These are phyloP conservation scores for Bellardia bayeri DNA, from an alignment of 2,888 invertebrate genomes.

Conservation along the genomic window DNA sequence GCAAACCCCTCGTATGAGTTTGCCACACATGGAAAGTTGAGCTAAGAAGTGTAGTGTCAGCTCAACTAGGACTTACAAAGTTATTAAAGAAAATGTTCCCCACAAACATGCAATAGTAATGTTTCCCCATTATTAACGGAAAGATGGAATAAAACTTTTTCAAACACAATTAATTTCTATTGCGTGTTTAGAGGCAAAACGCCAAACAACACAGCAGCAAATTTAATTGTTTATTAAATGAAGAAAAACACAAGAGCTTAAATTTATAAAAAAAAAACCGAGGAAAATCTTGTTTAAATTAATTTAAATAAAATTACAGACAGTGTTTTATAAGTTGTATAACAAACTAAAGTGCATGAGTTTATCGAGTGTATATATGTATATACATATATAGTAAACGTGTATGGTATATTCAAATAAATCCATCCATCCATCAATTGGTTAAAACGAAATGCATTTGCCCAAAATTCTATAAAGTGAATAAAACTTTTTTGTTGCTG, in stretches of 20 bases:
- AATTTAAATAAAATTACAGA: slow-evolving; percentile 25
- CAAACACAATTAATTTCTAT: slow-evolving; percentile 73
- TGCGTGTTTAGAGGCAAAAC: slow-evolving; percentile 70
- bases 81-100: slow-evolving; percentile 62
- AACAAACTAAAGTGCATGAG: slow-evolving; percentile 37
- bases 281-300: background rate
- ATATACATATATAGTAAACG: too few species aligned
- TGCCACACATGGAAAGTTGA: background rate
- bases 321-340: too few species aligned
- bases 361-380: background rate
- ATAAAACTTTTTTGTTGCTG: slow-evolving; percentile 25
- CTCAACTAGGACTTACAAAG: slow-evolving; percentile 71
- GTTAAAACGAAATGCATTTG: slow-evolving; percentile 57
- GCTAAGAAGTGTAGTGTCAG: slow-evolving; percentile 40
- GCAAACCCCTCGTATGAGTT: background rate
- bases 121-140: slow-evolving; percentile 38
- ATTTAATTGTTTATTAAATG: slow-evolving; percentile 49
- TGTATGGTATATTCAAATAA: slow-evolving; percentile 37
- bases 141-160: slow-evolving; percentile 45
- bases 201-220: slow-evolving; percentile 1
- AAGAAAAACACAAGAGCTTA: background rate
- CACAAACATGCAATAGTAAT: slow-evolving; percentile 56
- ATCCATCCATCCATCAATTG: slow-evolving; percentile 47
- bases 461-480: slow-evolving; percentile 55
- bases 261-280: background rate